A percentile compares a stretch with the other conserved stretches of the same genome.
Conservation (phyloP, 2,113 vertebrate species). For the Chamaetylas fuelleborni region DNA sequence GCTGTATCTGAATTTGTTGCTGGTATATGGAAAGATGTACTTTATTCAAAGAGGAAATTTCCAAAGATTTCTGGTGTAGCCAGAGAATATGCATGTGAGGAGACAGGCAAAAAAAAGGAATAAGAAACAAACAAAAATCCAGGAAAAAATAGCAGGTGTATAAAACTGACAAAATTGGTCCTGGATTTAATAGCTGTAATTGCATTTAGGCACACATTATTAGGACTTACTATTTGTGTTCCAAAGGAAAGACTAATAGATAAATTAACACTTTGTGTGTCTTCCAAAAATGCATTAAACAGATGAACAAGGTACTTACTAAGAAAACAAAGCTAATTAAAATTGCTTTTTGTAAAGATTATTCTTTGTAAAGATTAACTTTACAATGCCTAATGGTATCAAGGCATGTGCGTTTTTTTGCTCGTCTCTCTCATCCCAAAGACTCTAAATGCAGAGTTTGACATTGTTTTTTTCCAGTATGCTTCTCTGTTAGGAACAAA, state of each 20-base stretch:
- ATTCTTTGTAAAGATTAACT: not conserved
- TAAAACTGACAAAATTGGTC: not conserved
- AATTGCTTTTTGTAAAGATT: not conserved
- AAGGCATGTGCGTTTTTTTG: not conserved
- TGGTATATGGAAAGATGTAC: not conserved
- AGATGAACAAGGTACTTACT: not conserved
- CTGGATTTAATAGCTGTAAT: not conserved
- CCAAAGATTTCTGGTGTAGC: not conserved
- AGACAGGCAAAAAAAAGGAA: not conserved
- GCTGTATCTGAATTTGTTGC: not conserved
- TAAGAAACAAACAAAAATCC: not conserved
- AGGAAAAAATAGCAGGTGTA: not conserved
- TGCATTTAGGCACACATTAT: not conserved
- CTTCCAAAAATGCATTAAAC: not conserved
- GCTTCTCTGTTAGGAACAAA: not conserved
- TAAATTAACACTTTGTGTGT: not conserved
- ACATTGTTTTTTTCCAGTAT: not conserved
- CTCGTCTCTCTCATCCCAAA: not conserved
- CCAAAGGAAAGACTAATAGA: not conserved
- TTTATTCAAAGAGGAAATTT: not conserved
- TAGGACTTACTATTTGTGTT: not conserved
- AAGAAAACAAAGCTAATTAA: not conserved
- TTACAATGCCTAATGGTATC: not conserved
- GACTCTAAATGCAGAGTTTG: not conserved
- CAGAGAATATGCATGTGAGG: not conserved